Evolutionary conservation across 1,140 invertebrate species (phyloP), one percentile per base, ranked within the genome.

Genomic region (Drosophila funebris): DNA sequence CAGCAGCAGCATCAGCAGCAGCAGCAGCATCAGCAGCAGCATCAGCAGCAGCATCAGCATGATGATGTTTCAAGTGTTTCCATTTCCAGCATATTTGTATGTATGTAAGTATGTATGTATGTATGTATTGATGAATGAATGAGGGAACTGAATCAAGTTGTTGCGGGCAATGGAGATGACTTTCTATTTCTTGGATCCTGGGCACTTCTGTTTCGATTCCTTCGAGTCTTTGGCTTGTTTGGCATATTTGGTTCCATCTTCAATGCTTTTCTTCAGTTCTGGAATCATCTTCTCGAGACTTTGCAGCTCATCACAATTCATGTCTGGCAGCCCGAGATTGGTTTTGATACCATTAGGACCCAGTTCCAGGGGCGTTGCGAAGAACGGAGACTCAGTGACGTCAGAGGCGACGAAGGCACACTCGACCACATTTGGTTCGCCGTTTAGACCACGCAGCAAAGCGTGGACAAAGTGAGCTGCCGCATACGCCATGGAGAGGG

Each of bases 401-500:
- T 97, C 95, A 0, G 98, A 99, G 70, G 94, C 94, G 1, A 99
- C 96, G 92, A 96, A 99, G 11, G 97, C 94, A 92, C 98, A 99
- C 92, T 99, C 97, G 18, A 99, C 93, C 18, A 99, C 94, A 89
- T 96, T 95, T 27, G 95, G 92, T 89, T 98, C 96, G 18, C 98
- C 98, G 44, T 95, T 95, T 6, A 99, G 92, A 31, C 96, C 98
- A 48, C 93, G 92, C 20, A 96, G 93, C 56, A 98, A 90, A 0
- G 96, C 95, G 77, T 95, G 93, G 14, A 96, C 94, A 92, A 99
- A 99, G 66, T 96, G 92, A 1, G 97, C 97, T 27, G 97, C 98
- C 37, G 98, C 98, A 92, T 95, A 98, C 0, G 98, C 98, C 98
- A 99, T 99, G 0, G 98, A 99, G 8, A 99, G 93, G 0, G 98